These are phyloP conservation scores for Mus pahari DNA, from an alignment of 2,113 vertebrate genomes.

Conservation along the genomic window DNA sequence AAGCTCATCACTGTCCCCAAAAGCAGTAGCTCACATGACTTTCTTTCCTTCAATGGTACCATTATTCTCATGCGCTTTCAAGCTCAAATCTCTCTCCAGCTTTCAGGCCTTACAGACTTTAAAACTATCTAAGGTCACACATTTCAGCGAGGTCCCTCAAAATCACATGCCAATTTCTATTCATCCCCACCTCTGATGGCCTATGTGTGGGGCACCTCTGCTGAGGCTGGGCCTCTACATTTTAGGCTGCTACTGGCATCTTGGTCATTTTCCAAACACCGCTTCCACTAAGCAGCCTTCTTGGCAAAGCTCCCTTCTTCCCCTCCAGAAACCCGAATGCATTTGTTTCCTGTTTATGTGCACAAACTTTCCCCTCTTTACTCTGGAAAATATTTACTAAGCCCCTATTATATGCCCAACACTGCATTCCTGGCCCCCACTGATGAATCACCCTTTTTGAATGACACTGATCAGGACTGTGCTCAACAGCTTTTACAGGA, in stretches of 20 bases:
- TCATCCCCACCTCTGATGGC: background rate
- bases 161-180: background rate
- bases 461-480: background rate
- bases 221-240: background rate
- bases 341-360: background rate
- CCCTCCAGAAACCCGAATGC: background rate
- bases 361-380: background rate
- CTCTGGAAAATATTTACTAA: constrained; percentile 14
- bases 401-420: background rate
- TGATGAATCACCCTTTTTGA: constrained; percentile 28
- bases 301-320: background rate
- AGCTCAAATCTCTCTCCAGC: constrained; percentile 14
- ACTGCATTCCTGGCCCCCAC: background rate
- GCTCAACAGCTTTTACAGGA: background rate
- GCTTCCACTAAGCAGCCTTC: background rate
- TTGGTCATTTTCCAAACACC: background rate
- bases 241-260: background rate
- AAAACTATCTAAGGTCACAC: background rate
- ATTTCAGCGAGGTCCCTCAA: background rate
- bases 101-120: background rate
- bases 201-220: background rate
- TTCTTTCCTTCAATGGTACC: constrained; percentile 1
- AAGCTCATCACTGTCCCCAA: background rate
- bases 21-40: background rate
- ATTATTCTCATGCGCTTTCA: constrained; percentile 23